Evolutionary conservation across 2,113 vertebrate genomes (phyloP).

Genomic region (Carettochelys insculpta): DNA sequence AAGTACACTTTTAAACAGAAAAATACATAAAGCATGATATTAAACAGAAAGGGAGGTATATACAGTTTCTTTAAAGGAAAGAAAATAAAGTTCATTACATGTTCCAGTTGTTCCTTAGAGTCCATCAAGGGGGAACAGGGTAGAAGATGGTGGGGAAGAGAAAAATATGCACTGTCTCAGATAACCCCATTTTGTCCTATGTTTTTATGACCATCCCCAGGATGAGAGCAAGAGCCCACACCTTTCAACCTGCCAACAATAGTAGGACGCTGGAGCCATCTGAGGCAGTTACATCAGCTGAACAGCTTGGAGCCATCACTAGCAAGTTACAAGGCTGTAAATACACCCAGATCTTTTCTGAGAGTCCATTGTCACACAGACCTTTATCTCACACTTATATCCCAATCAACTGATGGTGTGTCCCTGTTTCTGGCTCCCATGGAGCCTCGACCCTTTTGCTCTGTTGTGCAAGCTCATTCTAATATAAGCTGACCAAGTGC

Average conservation of each 20-base stretch:
- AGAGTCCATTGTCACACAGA: neutral
- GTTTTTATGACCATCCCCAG: neutral
- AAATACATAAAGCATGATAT: neutral
- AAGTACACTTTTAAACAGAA: neutral
- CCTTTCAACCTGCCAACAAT: neutral
- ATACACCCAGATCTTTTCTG: neutral
- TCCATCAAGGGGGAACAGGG: neutral
- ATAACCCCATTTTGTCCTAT: neutral
- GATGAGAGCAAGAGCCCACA: neutral
- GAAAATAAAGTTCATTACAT: neutral
- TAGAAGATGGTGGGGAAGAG: neutral
- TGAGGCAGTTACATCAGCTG: neutral
- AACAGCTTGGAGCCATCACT: neutral
- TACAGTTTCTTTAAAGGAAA: neutral
- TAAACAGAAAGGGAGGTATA: neutral
- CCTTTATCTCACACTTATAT: neutral
- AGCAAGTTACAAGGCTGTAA: neutral
- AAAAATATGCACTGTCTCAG: neutral
- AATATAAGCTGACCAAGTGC: neutral
- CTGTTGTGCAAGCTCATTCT: neutral
- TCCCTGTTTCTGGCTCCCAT: neutral
- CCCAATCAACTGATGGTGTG: neutral
- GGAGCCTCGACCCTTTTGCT: neutral
- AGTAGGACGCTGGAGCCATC: neutral
- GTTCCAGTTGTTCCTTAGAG: neutral